Evolutionary conservation across 2,113 vertebrate species (phyloP).

Genomic region (Mobula hypostoma): DNA sequence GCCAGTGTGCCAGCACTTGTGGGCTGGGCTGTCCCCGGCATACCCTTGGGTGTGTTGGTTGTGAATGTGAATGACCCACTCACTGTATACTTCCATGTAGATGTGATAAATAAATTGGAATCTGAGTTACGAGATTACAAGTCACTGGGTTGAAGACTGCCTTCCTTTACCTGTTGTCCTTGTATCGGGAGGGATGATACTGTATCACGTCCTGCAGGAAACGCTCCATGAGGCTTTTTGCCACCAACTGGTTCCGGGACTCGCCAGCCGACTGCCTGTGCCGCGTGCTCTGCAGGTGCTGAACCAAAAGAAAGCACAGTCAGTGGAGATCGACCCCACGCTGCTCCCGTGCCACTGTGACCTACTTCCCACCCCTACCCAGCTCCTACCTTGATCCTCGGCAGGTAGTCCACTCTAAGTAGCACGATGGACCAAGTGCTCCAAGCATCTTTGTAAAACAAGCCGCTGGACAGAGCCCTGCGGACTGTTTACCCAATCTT

Average conservation of each 20-base stretch:
- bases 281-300: conserved; percentile 79
- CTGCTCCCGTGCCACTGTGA: neutral
- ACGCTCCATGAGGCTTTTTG: conserved; percentile 72
- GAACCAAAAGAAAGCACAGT: conserved; percentile 38
- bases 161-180: conserved; percentile 67
- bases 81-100: no score
- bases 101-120: no score
- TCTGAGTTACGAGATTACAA: neutral
- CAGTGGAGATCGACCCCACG: neutral
- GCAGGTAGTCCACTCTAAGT: neutral
- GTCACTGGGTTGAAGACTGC: neutral
- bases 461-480: neutral
- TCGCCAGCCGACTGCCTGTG: conserved; percentile 67
- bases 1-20: no score
- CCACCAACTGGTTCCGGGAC: conserved; percentile 51
- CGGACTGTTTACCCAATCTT: no score
- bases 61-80: no score
- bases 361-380: no score
- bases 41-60: no score
- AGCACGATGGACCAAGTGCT: neutral
- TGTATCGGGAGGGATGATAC: conserved; percentile 73
- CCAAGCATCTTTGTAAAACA: neutral
- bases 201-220: conserved; percentile 82
- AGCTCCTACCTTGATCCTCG: neutral
- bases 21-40: no score